phyloP scores from a whole-genome alignment of 2,888 invertebrate species.

The Acrobasis suavella region DNA sequence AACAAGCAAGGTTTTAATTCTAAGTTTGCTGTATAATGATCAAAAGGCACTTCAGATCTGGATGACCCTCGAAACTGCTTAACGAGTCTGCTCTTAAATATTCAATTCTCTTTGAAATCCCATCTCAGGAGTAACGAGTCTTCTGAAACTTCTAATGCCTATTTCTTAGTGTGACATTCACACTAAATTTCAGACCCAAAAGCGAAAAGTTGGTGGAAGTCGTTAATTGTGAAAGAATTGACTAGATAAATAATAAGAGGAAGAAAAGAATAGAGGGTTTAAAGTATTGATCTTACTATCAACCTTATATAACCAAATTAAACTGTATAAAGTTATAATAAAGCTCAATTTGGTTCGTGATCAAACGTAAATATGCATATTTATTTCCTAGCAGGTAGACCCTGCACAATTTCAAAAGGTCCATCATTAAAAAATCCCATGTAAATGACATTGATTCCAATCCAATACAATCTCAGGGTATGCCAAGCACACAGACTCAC shows the following conservation, averaged over 20 bases:
- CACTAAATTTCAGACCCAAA: neutral
- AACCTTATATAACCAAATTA: no score
- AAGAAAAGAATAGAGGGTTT: no score
- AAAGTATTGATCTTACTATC: no score
- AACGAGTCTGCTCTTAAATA: constrained; percentile 7
- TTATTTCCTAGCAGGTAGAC: neutral
- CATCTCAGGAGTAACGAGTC: neutral
- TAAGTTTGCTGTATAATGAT: neutral
- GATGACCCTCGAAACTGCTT: neutral
- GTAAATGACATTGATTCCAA: neutral
- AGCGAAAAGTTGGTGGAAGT: no score
- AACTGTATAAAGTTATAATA: no score
- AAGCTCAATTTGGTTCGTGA: no score
- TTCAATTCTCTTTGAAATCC: constrained; percentile 13
- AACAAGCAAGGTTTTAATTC: no score
- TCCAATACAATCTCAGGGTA: neutral
- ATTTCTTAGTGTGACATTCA: neutral
- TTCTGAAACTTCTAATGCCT: neutral
- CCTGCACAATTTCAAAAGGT: neutral
- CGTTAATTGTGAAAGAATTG: no score
- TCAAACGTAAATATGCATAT: no score
- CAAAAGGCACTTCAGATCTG: neutral
- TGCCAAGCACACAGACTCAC: neutral
- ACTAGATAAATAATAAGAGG: no score
- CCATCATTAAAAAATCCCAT: neutral